Conservation (phyloP, 2,797 vertebrate species). For the Agapornis canus region DNA sequence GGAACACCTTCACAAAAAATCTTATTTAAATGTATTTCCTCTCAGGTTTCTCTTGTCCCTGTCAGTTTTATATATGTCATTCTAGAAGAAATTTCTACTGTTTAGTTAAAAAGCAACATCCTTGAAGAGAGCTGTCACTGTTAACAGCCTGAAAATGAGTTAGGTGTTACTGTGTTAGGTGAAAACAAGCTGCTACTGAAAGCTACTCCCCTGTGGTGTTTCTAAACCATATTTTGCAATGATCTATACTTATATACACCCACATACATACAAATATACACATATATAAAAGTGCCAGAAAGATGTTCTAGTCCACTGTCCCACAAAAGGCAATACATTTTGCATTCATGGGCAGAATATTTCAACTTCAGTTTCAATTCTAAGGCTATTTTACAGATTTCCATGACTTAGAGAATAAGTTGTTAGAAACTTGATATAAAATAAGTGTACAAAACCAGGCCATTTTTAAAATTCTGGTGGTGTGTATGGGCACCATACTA, state of each 20-base stretch:
- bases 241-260: neutral
- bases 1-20: neutral
- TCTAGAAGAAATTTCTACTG: neutral
- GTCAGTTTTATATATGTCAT: neutral
- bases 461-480: neutral
- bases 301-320: neutral
- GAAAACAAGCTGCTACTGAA: neutral
- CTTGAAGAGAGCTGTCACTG: neutral
- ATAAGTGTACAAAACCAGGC: neutral
- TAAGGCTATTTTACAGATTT: neutral
- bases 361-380: neutral
- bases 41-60: neutral
- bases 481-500: neutral
- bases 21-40: neutral
- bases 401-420: neutral
- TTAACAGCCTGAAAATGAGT: neutral
- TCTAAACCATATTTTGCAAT: neutral
- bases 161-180: neutral
- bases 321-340: neutral
- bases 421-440: neutral
- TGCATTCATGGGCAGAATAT: neutral
- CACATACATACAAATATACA: accelerated
- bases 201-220: neutral
- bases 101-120: neutral
- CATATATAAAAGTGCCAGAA: neutral